These are phyloP conservation scores for Buceros bicornis DNA, from an alignment of 2,797 vertebrate genomes.

Conservation along the genomic window DNA sequence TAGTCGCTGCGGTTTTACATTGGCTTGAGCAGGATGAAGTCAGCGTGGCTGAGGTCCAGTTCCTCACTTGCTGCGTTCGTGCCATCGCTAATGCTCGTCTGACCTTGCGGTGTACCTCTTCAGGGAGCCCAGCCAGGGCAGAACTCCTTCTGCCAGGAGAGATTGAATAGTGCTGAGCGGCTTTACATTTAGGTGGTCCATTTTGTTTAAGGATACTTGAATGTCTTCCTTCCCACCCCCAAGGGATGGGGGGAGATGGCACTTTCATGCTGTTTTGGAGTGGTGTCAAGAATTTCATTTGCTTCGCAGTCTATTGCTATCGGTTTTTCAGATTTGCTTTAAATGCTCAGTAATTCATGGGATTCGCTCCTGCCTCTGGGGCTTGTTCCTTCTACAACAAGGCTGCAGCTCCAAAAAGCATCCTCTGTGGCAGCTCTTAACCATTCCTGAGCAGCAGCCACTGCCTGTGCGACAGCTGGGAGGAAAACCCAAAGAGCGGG, in stretches of 20 bases:
- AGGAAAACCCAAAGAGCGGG: not conserved
- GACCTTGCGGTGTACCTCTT: not conserved
- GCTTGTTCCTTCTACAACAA: not conserved
- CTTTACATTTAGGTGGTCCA: not conserved
- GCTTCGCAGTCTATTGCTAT: not conserved
- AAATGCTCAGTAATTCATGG: conserved; percentile 23
- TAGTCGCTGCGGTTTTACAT: not conserved
- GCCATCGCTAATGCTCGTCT: not conserved
- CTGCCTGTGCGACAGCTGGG: not conserved
- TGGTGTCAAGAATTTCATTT: not conserved
- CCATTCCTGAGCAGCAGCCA: not conserved
- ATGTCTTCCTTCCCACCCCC: not conserved
- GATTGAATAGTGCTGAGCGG: not conserved
- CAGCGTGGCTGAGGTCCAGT: not conserved
- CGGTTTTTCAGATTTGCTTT: not conserved
- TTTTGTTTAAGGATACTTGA: not conserved
- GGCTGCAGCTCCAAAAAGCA: not conserved
- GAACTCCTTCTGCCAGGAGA: not conserved
- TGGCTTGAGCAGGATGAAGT: not conserved
- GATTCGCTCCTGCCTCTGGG: not conserved
- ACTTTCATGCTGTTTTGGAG: not conserved
- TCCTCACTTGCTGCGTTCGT: not conserved
- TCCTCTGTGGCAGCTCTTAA: not conserved
- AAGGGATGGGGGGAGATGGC: not conserved
- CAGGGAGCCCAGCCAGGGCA: not conserved